Conservation (phyloP, 2,888 invertebrate genomes). For the Eupithecia subfuscata region DNA sequence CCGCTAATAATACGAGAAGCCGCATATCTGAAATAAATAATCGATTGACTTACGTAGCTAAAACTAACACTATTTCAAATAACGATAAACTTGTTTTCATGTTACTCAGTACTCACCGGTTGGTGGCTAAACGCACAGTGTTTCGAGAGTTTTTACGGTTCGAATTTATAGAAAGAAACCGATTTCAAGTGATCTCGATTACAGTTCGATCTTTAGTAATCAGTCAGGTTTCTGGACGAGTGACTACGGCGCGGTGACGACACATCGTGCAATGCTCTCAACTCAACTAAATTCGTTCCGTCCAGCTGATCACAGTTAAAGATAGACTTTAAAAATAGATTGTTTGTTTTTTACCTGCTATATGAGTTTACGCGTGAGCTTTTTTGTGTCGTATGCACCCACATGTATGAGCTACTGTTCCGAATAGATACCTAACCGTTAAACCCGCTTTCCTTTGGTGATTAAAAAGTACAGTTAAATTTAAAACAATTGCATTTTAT, state of each 20-base stretch:
- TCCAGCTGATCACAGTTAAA: slow-evolving; percentile 39
- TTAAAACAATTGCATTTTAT: slow-evolving; percentile 58
- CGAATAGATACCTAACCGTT: neutral
- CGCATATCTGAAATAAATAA: slow-evolving; percentile 64
- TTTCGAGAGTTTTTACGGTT: slow-evolving; percentile 69
- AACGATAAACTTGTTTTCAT: neutral
- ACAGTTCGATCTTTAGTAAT: slow-evolving; percentile 79
- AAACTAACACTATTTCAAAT: slow-evolving; percentile 1
- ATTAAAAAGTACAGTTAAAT: slow-evolving; percentile 2
- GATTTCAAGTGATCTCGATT: slow-evolving; percentile 78
- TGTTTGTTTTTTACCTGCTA: slow-evolving; percentile 34
- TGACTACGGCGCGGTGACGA: slow-evolving; percentile 72
- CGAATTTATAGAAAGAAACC: slow-evolving; percentile 79
- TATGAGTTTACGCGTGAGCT: slow-evolving; percentile 16
- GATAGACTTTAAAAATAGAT: slow-evolving; percentile 19
- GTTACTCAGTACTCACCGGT: slow-evolving; percentile 38
- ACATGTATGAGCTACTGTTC: neutral
- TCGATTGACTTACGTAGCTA: neutral
- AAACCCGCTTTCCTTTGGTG: neutral
- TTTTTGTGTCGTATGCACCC: neutral
- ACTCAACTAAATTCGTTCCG: slow-evolving; percentile 72
- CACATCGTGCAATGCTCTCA: slow-evolving; percentile 72
- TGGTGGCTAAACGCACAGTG: slow-evolving; percentile 63
- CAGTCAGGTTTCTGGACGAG: slow-evolving; percentile 80
- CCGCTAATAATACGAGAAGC: slow-evolving; percentile 62